Evolutionary conservation across 2,113 vertebrate genomes (phyloP), one percentile per base, ranked within the genome.

Genomic region (Pheucticus melanocephalus): DNA sequence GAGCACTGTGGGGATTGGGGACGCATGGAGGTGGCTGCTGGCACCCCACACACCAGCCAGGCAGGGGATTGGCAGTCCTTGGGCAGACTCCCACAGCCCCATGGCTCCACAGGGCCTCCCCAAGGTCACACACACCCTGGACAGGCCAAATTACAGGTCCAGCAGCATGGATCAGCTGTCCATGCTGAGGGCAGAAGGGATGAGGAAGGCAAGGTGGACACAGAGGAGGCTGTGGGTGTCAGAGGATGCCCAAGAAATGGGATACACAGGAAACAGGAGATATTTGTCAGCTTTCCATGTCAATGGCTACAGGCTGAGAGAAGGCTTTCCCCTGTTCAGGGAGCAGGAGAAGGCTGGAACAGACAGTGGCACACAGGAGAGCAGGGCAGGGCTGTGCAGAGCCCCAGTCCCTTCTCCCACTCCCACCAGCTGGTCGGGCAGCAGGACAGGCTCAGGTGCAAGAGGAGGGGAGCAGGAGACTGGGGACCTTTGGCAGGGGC

Each of bases 161-260:
- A 2, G 50, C 42, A 86, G 65, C 47, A 71, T 0, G 0, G 45
- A 47, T 15, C 2, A 0, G 21, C 35, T 22, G 40, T 35, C 53
- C 33, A 30, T 31, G 48, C 64, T 76, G 40, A 5, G 4, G 53
- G 15, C 40, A 65, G 0, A 15, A 33, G 47, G 51, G 20, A 28
- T 50, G 73, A 17, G 44, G 44, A 50, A 37, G 37, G 69, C 31
- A 25, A 56, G 17, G 15, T 4, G 63, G 47, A 20, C 39, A 44
- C 7, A 4, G 17, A 61, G n/a, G 16, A 18, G 9, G 18, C 37
- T 77, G 31, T 30, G 45, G 30, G 37, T 23, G 2, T 11, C 13
- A 6, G 31, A 37, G 12, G 31, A 11, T 35, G 30, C 39, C 61
- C 47, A 19, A 51, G 37, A 50, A 53, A 51, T 0, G 5, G 63